A percentile compares a stretch with the other conserved stretches of the same genome.
These are phyloP conservation scores for Eupsilia transversa DNA, from an alignment of 2,888 invertebrate genomes.

Conservation along the genomic window DNA sequence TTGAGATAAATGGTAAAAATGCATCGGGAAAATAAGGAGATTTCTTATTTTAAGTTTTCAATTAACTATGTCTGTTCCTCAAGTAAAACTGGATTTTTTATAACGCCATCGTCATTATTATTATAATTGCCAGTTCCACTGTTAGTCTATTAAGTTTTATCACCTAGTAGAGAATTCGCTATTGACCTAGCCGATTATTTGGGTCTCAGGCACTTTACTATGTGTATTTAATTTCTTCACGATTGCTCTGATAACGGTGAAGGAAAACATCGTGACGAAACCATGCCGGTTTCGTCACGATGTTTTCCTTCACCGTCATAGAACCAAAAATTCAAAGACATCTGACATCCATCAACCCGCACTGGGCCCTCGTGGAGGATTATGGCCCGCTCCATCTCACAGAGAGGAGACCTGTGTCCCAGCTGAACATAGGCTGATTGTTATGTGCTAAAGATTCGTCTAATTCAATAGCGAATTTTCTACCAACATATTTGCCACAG, in stretches of 20 bases:
- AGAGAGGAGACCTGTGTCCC: background rate
- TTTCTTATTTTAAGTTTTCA: conserved; percentile 9
- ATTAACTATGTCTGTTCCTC: conserved; percentile 4
- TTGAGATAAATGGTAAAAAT: conserved; percentile 24
- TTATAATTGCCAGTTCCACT: conserved; percentile 1
- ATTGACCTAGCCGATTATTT: background rate
- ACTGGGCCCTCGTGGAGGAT: background rate
- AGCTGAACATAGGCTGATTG: no score
- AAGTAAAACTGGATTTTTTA: background rate
- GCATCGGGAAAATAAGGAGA: background rate
- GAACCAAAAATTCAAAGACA: no score
- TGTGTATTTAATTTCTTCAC: background rate
- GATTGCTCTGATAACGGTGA: background rate
- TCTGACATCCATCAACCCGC: no score
- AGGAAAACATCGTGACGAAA: background rate
- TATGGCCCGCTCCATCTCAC: background rate
- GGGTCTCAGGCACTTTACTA: background rate
- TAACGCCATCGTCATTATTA: conserved; percentile 6
- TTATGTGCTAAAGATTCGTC: no score
- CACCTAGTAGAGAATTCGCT: background rate
- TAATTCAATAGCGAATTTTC: conserved; percentile 2
- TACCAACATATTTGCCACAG: background rate
- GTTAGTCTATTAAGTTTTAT: background rate
- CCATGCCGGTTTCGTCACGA: no score
- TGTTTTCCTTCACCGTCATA: no score